These are phyloP conservation scores for Nesoenas mayeri DNA, from an alignment of 2,113 vertebrate species.

Conservation along the genomic window DNA sequence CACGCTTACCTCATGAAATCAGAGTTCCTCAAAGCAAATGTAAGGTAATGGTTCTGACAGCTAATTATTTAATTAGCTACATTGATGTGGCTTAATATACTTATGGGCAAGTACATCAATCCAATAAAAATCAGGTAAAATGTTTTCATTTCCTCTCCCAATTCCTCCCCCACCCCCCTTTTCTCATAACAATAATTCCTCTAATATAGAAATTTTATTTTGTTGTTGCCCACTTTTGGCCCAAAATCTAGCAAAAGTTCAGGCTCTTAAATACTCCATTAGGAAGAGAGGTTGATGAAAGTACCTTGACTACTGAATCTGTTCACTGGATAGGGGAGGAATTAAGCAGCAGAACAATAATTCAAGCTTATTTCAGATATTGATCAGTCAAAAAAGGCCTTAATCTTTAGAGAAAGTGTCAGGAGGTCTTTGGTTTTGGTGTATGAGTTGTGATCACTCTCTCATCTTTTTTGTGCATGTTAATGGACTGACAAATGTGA, in stretches of 20 bases:
- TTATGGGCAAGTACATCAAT: background rate
- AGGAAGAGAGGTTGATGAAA: background rate
- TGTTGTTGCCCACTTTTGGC: background rate
- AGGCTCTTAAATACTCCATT: background rate
- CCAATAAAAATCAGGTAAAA: background rate
- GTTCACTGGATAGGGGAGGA: background rate
- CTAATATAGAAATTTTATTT: background rate
- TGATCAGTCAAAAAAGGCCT: background rate
- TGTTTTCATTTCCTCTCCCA: background rate
- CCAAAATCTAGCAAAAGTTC: background rate
- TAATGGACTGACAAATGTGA: background rate
- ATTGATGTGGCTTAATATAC: background rate
- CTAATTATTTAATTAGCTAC: background rate
- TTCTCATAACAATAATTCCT: background rate
- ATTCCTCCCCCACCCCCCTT: rapidly evolving
- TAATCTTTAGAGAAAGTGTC: background rate
- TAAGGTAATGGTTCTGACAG: background rate
- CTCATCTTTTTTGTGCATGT: background rate
- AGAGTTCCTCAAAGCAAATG: background rate
- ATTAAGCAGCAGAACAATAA: background rate
- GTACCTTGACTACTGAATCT: background rate
- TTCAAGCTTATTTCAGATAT: background rate
- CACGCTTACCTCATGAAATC: background rate
- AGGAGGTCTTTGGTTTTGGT: background rate
- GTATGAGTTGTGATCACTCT: background rate